These are phyloP conservation scores for Dufourea novaeangliae DNA, from an alignment of 1,140 invertebrate genomes.

Conservation along the genomic window DNA sequence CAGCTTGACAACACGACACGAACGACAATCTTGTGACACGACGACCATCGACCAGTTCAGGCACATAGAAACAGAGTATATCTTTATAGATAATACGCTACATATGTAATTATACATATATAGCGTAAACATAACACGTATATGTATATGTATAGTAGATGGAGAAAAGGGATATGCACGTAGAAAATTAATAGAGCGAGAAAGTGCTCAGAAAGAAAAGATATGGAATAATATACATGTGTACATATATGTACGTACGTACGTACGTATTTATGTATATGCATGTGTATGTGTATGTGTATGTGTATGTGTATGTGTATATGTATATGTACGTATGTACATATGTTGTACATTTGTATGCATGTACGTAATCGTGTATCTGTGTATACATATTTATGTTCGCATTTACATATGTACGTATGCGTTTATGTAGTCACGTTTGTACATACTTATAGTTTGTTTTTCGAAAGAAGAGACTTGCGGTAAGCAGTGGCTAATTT, in stretches of 20 bases:
- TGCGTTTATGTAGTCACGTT: too few species aligned
- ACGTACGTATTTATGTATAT: constrained; percentile 57
- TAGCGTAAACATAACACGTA: constrained; percentile 65
- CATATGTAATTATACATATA: constrained; percentile 54
- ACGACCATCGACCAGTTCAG: constrained; percentile 82
- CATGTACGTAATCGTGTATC: too few species aligned
- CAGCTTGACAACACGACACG: constrained; percentile 83
- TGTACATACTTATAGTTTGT: too few species aligned
- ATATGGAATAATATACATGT: constrained; percentile 69
- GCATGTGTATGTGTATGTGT: constrained; percentile 52
- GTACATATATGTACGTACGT: constrained; percentile 56
- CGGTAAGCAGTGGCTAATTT: too few species aligned
- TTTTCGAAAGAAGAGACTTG: too few species aligned
- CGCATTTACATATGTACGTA: too few species aligned
- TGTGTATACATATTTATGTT: constrained; percentile 72
- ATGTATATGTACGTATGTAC: constrained; percentile 22
- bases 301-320: constrained; percentile 57
- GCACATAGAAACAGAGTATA: constrained; percentile 80
- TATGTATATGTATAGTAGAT: constrained; percentile 70
- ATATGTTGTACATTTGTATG: too few species aligned
- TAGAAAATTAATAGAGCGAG: constrained; percentile 75
- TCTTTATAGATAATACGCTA: constrained; percentile 65
- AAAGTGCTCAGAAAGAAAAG: constrained; percentile 76
- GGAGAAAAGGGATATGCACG: constrained; percentile 74
- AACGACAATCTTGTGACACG: constrained; percentile 82